phyloP scores from a whole-genome alignment of 2,888 invertebrate species.

The Mystacides longicornis region DNA sequence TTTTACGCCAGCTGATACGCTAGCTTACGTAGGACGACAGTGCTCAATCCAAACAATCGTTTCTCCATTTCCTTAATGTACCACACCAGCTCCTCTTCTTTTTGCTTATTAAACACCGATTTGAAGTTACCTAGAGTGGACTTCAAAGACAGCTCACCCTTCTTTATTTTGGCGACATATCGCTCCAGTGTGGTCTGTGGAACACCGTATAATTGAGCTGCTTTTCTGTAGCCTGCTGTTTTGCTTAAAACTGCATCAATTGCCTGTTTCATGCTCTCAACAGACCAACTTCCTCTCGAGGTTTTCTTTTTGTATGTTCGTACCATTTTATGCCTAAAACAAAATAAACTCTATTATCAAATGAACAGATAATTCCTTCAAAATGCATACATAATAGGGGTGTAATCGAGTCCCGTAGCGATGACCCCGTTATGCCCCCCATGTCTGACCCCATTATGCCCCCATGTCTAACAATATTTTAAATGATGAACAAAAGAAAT shows the following conservation, averaged over 20 bases:
- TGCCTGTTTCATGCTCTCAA: slow-evolving; percentile 22
- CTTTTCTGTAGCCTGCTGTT: slow-evolving; percentile 20
- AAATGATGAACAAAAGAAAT: too few relatives aligned
- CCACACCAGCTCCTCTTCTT: not conserved
- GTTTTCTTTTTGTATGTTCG: slow-evolving; percentile 15
- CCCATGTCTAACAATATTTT: too few relatives aligned
- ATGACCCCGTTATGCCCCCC: too few relatives aligned
- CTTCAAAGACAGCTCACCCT: not conserved
- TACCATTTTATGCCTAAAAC: slow-evolving; percentile 14
- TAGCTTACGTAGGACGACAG: not conserved
- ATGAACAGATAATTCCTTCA: too few relatives aligned
- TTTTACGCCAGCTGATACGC: not conserved
- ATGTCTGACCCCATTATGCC: too few relatives aligned
- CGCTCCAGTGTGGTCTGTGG: slow-evolving; percentile 24
- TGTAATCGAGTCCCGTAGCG: too few relatives aligned
- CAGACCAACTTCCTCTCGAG: slow-evolving; percentile 21
- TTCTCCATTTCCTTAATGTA: not conserved
- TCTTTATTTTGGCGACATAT: not conserved
- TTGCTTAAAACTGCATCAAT: slow-evolving; percentile 20
- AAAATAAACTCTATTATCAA: too few relatives aligned
- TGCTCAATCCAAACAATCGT: not conserved
- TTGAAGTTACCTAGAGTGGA: not conserved
- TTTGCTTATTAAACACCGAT: not conserved
- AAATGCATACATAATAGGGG: too few relatives aligned
- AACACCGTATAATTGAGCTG: slow-evolving; percentile 16